Percentiles rank a stretch among this genome's conserved stretches.
Evolutionary conservation across 2,113 vertebrate genomes (phyloP).

Genomic region (Lamprologus lemairii): DNA sequence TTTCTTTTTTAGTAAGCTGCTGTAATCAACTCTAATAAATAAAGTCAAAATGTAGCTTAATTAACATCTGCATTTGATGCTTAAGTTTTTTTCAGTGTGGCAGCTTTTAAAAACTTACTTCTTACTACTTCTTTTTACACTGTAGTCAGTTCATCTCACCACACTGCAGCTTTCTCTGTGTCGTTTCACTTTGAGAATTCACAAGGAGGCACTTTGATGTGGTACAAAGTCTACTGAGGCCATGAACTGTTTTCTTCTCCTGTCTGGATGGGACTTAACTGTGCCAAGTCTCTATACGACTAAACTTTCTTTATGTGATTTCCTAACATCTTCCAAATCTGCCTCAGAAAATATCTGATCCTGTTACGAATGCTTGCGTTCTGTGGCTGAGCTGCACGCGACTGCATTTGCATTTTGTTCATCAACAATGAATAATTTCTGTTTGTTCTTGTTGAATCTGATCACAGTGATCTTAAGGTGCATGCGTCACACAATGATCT

Average conservation of each 20-base stretch:
- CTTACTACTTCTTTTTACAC: background rate
- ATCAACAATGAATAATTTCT: slow-evolving; percentile 22
- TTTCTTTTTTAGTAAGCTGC: background rate
- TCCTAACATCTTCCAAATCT: background rate
- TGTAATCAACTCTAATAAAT: fast-evolving
- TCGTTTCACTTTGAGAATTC: background rate
- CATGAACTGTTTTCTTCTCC: background rate
- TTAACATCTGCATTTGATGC: background rate
- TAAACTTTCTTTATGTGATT: background rate
- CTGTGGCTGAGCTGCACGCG: background rate
- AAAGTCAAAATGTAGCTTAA: background rate
- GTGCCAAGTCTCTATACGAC: background rate
- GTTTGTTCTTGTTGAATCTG: slow-evolving; percentile 7
- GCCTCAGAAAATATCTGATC: background rate
- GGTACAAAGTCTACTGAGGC: background rate
- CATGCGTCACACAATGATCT: background rate
- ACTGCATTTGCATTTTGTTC: slow-evolving; percentile 5
- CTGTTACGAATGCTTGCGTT: background rate
- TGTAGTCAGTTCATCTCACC: background rate
- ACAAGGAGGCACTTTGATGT: background rate
- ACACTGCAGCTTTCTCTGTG: background rate
- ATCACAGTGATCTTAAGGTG: background rate
- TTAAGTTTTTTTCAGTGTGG: background rate
- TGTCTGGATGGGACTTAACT: background rate
- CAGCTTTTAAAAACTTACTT: background rate